Conservation (phyloP, 2,888 invertebrate genomes). For the Aradus depressus region DNA sequence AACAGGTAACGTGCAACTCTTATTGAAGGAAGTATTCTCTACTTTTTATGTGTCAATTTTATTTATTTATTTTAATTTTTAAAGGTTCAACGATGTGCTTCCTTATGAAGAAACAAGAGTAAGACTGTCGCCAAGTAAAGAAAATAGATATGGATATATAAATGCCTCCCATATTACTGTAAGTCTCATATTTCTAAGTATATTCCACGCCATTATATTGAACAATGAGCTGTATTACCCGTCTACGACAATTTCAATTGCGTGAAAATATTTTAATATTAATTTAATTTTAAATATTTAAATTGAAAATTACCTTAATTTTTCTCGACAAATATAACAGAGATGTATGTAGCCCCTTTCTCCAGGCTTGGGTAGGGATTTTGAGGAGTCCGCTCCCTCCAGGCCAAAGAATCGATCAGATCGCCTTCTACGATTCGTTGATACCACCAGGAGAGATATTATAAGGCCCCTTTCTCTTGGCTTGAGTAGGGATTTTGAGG, state of each 20-base stretch:
- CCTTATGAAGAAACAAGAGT: constrained; percentile 88
- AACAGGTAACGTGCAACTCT: constrained; percentile 38
- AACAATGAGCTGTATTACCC: not conserved
- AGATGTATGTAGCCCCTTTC: too few species aligned
- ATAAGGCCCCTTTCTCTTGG: too few species aligned
- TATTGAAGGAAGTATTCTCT: not conserved
- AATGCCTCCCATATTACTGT: constrained; percentile 87
- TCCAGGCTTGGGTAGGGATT: too few species aligned
- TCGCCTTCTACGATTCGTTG: too few species aligned
- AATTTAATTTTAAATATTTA: not conserved
- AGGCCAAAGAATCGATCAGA: too few species aligned
- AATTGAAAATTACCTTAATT: not conserved
- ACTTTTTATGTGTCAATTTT: constrained; percentile 1
- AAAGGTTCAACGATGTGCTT: constrained; percentile 58
- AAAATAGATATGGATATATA: constrained; percentile 79
- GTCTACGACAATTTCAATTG: not conserved
- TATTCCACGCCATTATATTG: not conserved
- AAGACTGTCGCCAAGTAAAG: constrained; percentile 64
- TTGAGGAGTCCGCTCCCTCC: too few species aligned
- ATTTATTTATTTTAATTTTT: constrained; percentile 30
- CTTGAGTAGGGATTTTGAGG: too few species aligned
- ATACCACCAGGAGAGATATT: too few species aligned
- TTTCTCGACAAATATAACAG: too few species aligned
- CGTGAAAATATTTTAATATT: not conserved
- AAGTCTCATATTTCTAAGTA: constrained; percentile 28